Evolutionary conservation across 2,113 vertebrate species (phyloP).

Genomic region (Microcebus jonahi): DNA sequence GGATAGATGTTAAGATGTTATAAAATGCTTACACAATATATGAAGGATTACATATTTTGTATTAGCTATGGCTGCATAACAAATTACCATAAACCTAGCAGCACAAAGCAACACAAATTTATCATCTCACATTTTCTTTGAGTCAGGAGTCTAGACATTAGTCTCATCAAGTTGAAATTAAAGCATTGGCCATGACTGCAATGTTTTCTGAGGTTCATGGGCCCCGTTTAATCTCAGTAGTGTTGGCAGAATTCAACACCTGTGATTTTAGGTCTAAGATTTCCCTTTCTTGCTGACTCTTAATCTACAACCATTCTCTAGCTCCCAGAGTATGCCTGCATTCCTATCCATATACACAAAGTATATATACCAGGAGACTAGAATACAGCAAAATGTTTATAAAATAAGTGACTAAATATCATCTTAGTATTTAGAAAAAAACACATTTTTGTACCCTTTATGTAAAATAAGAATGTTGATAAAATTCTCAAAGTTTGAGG

Average conservation of each 20-base stretch:
- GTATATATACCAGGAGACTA: not conserved
- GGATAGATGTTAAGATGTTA: not conserved
- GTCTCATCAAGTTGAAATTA: not conserved
- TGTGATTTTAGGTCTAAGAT: not conserved
- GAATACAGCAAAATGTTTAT: not conserved
- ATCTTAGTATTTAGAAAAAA: conserved; percentile 56
- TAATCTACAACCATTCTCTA: not conserved
- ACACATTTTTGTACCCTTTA: conserved; percentile 52
- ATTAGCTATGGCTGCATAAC: not conserved
- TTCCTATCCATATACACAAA: not conserved
- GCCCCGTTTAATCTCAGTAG: not conserved
- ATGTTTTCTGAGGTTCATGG: not conserved
- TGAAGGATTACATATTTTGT: not conserved
- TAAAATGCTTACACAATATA: not conserved
- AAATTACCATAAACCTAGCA: not conserved
- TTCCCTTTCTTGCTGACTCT: not conserved
- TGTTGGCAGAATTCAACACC: not conserved
- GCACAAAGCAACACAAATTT: not conserved
- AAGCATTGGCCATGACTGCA: accelerated
- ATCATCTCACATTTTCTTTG: not conserved
- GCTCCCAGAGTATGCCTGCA: not conserved
- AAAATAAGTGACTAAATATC: conserved; percentile 37
- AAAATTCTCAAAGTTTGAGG: conserved; percentile 28
- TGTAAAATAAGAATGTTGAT: conserved; percentile 19
- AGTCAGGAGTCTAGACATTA: not conserved